Evolutionary conservation across 2,888 invertebrate species (phyloP), one percentile per base, ranked within the genome.

Genomic region (Meandrusa payeni): DNA sequence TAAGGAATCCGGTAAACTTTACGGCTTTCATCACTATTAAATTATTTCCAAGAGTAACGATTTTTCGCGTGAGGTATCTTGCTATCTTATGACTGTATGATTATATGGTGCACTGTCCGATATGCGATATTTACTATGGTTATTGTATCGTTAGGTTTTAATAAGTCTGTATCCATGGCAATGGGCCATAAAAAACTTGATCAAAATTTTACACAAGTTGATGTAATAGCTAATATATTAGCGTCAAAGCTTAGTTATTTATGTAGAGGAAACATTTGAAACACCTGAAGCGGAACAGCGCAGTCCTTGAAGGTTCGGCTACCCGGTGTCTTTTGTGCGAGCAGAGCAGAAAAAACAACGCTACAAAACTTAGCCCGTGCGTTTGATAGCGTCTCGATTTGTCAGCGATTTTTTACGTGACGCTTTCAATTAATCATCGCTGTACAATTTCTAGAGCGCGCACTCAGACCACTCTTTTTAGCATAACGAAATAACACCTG

Each of bases 301-400:
- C 47, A 69, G 76, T 69, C 82, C 82, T 85, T 83, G 83, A 78
- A 68, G 66, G 85, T 82, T 83, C 81, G 71, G 61, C 65, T 62
- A 83, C 82, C 82, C 64, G 59, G 63, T 61, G 57, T 55, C 73
- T 72, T 75, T 80, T 77, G 75, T 78, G 62, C 57, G 60, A 63
- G 63, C 61, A 55, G 48, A 31, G 44, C 39, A 38, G 44, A 76
- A 77, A 53, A 53, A 40, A 29, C 50, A 66, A 62, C 60, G 53
- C 56, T 59, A 64, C 57, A 69, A 68, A 66, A n/a, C 60, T 55
- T 51, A 57, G 57, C 61, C 56, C 58, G 61, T 61, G 64, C 58
- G 56, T 66, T 69, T 64, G 71, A 74, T 74, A 72, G 62, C 64
- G 66, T 62, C 64, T 67, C 74, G 69, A 74, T 78, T 82, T 79